Base-by-base conservation (phyloP, 2,113 vertebrate genomes). In the Dermatemys mawii region DNA sequence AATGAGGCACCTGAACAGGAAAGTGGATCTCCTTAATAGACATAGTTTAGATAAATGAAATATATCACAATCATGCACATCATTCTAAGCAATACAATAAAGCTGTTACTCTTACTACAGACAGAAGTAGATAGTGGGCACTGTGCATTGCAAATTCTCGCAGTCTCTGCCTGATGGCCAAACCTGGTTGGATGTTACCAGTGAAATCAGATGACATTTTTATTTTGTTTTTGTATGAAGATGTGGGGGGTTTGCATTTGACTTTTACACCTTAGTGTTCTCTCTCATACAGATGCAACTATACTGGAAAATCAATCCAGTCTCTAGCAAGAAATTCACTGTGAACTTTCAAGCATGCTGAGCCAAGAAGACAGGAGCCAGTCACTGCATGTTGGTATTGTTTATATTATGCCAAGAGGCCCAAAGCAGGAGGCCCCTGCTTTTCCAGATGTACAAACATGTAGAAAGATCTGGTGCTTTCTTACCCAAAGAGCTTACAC, bases 1-100 rank as follows among this genome's bases (percentile, higher is more conserved):
- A 60, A 5, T 67, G 35, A 83, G 95, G 14, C 80, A n/a, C 9
- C 63, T 78, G 27, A 46, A 92, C 3, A 81, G 80, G 93, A 95
- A 95, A 93, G 81, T 92, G 50, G 82, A 27, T 89, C n/a, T 35
- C 67, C n/a, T 84, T 89, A 90, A 83, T 60, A 85, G 41, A 67
- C 7, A 11, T 27, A 10, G 13, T 54, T 94, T 89, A 92, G 54
- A 22, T 70, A 70, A 70, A 38, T 70, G 17, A 70, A 70, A 70
- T 70, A 22, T 17, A 70, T n/a, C 7, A n/a, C 21, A 70, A 21
- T 70, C 21, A 22, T 38, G 8, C 67, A 21, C 67, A 38, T 17
- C n/a, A 38, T 38, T 70, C 35, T 38, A 17, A 38, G 17, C n/a
- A 70, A 70, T 70, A 70, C 2, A 4, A 19, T 38, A 38, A 70